Conservation (phyloP, 2,797 vertebrate genomes). For the Loris lydekkerianus region DNA sequence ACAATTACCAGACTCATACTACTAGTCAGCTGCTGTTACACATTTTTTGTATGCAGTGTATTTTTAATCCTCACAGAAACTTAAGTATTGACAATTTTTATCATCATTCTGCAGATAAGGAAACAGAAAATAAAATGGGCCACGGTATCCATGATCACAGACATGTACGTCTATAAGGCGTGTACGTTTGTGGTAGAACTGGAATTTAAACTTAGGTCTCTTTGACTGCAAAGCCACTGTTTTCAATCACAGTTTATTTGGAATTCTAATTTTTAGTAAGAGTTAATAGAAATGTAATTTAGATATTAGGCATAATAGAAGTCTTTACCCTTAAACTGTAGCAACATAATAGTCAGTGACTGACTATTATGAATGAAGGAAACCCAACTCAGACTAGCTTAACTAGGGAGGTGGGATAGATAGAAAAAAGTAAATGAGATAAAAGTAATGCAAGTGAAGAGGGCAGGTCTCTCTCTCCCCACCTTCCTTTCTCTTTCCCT, state of each 20-base stretch:
- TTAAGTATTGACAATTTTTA: neutral
- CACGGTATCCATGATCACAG: neutral
- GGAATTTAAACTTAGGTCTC: neutral
- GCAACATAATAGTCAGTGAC: neutral
- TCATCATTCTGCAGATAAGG: neutral
- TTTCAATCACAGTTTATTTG: neutral
- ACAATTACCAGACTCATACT: neutral
- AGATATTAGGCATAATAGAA: neutral
- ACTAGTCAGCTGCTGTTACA: neutral
- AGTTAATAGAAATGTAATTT: neutral
- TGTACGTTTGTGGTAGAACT: neutral
- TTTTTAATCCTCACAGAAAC: constrained; percentile 43
- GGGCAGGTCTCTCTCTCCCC: neutral
- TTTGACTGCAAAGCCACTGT: neutral
- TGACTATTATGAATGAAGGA: neutral
- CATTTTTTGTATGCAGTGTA: neutral
- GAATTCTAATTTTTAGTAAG: neutral
- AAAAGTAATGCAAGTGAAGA: neutral
- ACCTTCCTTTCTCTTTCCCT: neutral
- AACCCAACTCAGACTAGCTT: neutral
- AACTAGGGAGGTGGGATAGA: neutral
- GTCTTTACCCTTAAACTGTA: neutral
- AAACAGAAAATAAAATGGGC: neutral
- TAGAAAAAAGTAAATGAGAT: neutral
- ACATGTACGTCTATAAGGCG: neutral